Evolutionary conservation across 2,797 vertebrate genomes (phyloP).

Genomic region (Poeciliopsis gracilis): DNA sequence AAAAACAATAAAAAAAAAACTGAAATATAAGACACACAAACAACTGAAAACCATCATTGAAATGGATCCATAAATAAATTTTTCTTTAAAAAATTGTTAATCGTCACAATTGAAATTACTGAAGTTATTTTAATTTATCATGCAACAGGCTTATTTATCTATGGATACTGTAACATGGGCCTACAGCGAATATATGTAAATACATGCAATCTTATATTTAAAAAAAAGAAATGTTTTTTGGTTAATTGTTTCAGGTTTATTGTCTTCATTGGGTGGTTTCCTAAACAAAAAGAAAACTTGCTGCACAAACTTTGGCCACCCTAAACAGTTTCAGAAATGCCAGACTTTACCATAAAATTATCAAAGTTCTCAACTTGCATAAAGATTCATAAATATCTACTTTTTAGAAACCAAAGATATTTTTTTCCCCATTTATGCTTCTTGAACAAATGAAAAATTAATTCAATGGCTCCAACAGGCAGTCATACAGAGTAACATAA

Average conservation of each 20-base stretch:
- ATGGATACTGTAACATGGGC: neutral
- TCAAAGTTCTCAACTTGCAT: neutral
- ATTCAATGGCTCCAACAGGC: neutral
- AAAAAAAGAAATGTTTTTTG: neutral
- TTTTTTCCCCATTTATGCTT: neutral
- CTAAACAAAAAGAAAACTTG: neutral
- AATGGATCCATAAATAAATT: too few relatives aligned
- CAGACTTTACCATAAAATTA: neutral
- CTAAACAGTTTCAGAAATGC: neutral
- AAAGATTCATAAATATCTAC: neutral
- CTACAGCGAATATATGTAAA: neutral
- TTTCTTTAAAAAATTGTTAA: too few relatives aligned
- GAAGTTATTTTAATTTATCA: too few relatives aligned
- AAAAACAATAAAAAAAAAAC: too few relatives aligned
- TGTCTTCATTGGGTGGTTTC: neutral
- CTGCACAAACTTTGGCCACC: neutral
- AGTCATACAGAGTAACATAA: neutral
- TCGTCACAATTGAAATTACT: too few relatives aligned
- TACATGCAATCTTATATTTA: neutral
- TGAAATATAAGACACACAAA: too few relatives aligned
- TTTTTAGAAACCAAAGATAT: neutral
- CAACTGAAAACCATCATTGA: too few relatives aligned
- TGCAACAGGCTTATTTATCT: neutral
- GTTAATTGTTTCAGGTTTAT: neutral
- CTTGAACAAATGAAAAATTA: neutral